Evolutionary conservation across 1,140 invertebrate genomes (phyloP).

Genomic region (Pseudomyrmex flavicornis): DNA sequence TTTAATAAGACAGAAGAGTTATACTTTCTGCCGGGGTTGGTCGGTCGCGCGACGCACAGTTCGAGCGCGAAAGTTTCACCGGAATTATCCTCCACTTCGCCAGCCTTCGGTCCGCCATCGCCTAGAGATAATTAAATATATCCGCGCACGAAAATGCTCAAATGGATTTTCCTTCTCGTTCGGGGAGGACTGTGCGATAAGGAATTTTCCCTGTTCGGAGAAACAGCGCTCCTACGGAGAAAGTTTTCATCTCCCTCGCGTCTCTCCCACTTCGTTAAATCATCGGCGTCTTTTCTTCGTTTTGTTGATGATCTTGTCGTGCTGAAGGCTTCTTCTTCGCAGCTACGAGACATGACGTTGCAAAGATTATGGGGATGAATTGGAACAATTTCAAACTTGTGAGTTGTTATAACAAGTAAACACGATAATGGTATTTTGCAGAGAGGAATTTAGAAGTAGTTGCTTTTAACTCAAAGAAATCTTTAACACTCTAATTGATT

Average conservation of each 20-base stretch:
- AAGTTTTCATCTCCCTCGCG: conserved; percentile 12
- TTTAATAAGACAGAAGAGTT: conserved; percentile 81
- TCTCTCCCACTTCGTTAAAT: conserved; percentile 15
- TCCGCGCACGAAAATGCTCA: conserved; percentile 78
- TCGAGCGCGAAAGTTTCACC: conserved; percentile 75
- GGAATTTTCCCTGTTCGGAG: conserved; percentile 69
- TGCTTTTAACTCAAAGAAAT: background rate
- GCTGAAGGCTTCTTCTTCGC: background rate
- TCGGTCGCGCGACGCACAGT: conserved; percentile 74
- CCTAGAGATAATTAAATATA: conserved; percentile 81
- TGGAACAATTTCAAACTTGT: background rate
- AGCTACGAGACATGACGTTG: conserved; percentile 2
- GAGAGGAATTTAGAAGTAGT: background rate
- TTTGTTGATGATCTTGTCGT: conserved; percentile 37
- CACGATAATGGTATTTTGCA: background rate
- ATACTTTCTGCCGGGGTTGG: conserved; percentile 72
- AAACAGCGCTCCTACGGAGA: conserved; percentile 31
- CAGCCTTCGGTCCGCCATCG: conserved; percentile 47
- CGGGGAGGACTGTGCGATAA: conserved; percentile 66
- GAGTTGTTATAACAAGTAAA: background rate
- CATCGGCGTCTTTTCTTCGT: background rate
- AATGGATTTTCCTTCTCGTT: conserved; percentile 74
- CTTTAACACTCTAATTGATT: background rate
- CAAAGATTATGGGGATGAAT: conserved; percentile 2
- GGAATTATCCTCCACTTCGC: conserved; percentile 74